These are phyloP conservation scores for Pagetopsis macropterus DNA, from an alignment of 2,797 vertebrate species.

Conservation along the genomic window DNA sequence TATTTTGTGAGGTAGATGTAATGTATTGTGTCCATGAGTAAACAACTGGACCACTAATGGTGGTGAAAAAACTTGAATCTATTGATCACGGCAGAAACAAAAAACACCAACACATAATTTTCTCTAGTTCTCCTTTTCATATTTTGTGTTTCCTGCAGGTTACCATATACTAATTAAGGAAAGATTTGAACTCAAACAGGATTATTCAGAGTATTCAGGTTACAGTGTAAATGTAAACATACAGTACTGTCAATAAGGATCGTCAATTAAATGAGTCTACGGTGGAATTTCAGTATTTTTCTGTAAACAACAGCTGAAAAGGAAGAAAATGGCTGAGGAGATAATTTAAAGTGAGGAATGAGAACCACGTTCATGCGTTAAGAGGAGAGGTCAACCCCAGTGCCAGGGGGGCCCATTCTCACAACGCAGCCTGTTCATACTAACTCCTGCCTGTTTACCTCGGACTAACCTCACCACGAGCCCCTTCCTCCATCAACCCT, in stretches of 20 bases:
- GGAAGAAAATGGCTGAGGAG: constrained; percentile 15
- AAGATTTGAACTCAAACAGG: neutral
- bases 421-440: constrained; percentile 63
- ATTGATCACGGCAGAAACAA: constrained; percentile 6
- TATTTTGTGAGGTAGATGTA: neutral
- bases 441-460: constrained; percentile 67
- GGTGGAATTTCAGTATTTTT: neutral
- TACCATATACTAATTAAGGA: constrained; percentile 12
- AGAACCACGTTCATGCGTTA: constrained; percentile 44
- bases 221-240: constrained; percentile 12
- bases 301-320: constrained; percentile 17
- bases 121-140: neutral
- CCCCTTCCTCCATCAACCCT: constrained; percentile 37
- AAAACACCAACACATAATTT: neutral
- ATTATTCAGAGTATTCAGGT: constrained; percentile 21
- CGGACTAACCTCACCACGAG: constrained; percentile 46
- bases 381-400: constrained; percentile 55
- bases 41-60: neutral
- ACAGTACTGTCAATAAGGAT: neutral
- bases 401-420: constrained; percentile 65
- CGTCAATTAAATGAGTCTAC: constrained; percentile 18
- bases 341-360: constrained; percentile 36
- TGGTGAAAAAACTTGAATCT: neutral
- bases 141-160: constrained; percentile 10
- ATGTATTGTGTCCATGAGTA: neutral